phyloP scores from a whole-genome alignment of 2,888 invertebrate genomes.

The Erpobdella octoculata region DNA sequence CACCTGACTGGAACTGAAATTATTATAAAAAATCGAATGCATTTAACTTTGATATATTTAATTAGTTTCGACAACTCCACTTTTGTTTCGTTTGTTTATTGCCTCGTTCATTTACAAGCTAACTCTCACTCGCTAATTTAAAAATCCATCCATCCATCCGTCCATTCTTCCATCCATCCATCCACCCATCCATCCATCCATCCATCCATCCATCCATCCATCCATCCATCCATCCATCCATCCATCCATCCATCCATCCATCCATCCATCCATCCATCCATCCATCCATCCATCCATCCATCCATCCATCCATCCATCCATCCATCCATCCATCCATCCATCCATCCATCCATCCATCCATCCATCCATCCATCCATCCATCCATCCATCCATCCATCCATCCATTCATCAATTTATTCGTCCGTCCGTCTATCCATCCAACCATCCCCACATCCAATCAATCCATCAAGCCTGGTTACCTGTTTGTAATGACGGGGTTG shows the following conservation, averaged over 20 bases:
- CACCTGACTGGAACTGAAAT: not conserved
- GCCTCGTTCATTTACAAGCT: too few relatives aligned
- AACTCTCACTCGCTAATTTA: too few relatives aligned
- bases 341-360: constrained; percentile 12
- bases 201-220: not conserved
- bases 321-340: constrained; percentile 11
- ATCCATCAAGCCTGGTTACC: not conserved
- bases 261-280: not conserved
- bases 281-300: constrained; percentile 7
- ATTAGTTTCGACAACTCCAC: too few relatives aligned
- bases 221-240: not conserved
- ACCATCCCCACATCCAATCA: not conserved
- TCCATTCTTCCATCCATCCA: too few relatives aligned
- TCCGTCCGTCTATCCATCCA: not conserved
- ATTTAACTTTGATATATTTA: not conserved
- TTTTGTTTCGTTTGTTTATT: too few relatives aligned
- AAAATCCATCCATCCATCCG: too few relatives aligned
- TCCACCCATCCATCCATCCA: too few relatives aligned
- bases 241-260: not conserved
- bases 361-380: constrained; percentile 15
- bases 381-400: constrained; percentile 10
- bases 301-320: constrained; percentile 9
- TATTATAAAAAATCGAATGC: not conserved
- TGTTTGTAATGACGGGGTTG: constrained; percentile 29
- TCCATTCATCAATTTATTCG: not conserved